These are phyloP conservation scores for Rattus rattus DNA, from an alignment of 2,113 vertebrate species.

Conservation along the genomic window DNA sequence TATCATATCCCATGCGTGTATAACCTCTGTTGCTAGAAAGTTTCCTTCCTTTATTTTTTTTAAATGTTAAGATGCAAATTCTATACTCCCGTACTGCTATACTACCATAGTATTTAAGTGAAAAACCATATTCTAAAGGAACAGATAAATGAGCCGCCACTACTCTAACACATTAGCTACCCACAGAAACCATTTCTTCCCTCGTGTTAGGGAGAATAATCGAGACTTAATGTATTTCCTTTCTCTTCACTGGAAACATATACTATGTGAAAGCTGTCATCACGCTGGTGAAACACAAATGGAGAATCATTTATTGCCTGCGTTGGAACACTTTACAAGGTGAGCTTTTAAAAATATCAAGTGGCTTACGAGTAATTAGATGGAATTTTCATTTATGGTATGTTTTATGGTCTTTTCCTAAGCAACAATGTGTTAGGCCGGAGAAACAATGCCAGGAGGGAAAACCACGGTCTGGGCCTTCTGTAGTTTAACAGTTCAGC, in stretches of 20 bases:
- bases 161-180: slow-evolving; percentile 19
- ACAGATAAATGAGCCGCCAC: neutral
- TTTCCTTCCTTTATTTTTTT: neutral
- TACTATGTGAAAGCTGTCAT: neutral
- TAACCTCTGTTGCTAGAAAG: neutral
- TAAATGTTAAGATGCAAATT: slow-evolving; percentile 19
- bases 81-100: neutral
- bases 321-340: slow-evolving; percentile 25
- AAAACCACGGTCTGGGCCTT: neutral
- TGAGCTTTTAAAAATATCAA: neutral
- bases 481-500: neutral
- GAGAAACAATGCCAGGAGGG: neutral
- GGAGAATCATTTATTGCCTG: neutral
- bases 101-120: slow-evolving; percentile 29
- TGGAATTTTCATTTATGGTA: slow-evolving; percentile 13
- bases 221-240: neutral
- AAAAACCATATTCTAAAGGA: slow-evolving; percentile 12
- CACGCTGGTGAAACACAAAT: neutral
- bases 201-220: slow-evolving; percentile 29
- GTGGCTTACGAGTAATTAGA: slow-evolving; percentile 10
- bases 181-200: slow-evolving; percentile 1
- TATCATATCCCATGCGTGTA: neutral
- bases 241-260: neutral
- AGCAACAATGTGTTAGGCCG: neutral
- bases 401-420: slow-evolving; percentile 8